Evolutionary conservation across 92 coral and sea anemone species (phyloP).

Genomic region (Bergia sp.): DNA sequence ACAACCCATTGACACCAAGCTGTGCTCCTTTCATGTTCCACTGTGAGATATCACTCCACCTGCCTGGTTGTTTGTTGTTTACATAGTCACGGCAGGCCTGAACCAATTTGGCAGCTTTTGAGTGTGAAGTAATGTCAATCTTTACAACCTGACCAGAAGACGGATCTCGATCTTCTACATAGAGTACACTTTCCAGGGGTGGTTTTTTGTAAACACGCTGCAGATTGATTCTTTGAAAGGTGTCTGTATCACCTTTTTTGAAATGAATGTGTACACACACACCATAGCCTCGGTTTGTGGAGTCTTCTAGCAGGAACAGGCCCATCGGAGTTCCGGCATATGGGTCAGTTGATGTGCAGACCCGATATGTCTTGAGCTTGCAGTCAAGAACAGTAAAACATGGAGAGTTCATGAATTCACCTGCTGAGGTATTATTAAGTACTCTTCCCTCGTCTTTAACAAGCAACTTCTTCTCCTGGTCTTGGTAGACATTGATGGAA

Average conservation of each 20-base stretch:
- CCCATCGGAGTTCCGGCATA: conserved; percentile 51
- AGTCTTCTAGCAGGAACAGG: conserved; percentile 52
- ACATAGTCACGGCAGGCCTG: conserved; percentile 19
- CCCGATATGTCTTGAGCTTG: conserved; percentile 48
- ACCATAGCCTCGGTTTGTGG: neutral
- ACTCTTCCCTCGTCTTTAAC: conserved; percentile 28
- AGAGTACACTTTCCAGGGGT: conserved; percentile 7
- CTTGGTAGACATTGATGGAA: neutral
- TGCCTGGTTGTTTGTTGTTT: neutral
- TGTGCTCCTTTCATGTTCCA: conserved; percentile 37
- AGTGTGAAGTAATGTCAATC: neutral
- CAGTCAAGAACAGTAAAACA: conserved; percentile 46
- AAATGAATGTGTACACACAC: conserved; percentile 67
- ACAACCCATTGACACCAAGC: conserved; percentile 4
- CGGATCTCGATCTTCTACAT: conserved; percentile 20
- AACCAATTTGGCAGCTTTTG: conserved; percentile 15
- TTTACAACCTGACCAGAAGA: neutral
- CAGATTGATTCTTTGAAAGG: conserved; percentile 31
- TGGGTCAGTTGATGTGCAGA: neutral
- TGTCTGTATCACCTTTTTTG: neutral
- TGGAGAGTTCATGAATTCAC: neutral
- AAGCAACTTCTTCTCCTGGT: neutral
- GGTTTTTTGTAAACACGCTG: conserved; percentile 36
- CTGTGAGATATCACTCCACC: conserved; percentile 12
- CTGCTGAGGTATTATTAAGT: neutral